Evolutionary conservation across 2,113 vertebrate genomes (phyloP).

Genomic region (Poeciliopsis occidentalis): DNA sequence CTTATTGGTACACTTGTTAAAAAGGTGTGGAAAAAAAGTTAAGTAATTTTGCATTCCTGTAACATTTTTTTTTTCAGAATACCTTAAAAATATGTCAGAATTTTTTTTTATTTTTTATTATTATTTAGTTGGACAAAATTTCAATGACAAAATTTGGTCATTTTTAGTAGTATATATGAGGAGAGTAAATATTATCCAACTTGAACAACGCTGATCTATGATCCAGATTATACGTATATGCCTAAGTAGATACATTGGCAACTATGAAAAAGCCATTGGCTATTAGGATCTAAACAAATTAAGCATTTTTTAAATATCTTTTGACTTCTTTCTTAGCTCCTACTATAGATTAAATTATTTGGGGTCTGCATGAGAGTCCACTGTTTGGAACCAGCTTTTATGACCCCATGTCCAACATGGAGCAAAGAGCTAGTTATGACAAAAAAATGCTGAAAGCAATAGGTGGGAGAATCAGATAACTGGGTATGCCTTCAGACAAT

Average conservation of each 20-base stretch:
- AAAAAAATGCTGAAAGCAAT: background rate
- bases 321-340: background rate
- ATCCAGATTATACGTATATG: background rate
- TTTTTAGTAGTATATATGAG: background rate
- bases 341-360: background rate
- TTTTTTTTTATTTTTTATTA: too few species aligned
- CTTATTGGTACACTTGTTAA: background rate
- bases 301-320: background rate
- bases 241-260: background rate
- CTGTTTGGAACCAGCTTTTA: background rate
- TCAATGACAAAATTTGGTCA: too few species aligned
- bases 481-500: conserved; percentile 40
- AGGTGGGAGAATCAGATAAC: background rate
- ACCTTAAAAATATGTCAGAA: background rate
- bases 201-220: background rate
- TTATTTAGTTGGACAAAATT: background rate
- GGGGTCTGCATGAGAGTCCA: background rate
- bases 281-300: background rate
- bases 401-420: background rate
- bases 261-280: background rate
- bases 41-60: background rate
- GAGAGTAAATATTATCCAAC: too few species aligned
- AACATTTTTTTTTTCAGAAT: background rate
- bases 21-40: background rate
- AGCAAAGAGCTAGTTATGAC: background rate